Evolutionary conservation across 2,113 vertebrate genomes (phyloP), one percentile per base, ranked within the genome.

Genomic region (Notothenia rossii): DNA sequence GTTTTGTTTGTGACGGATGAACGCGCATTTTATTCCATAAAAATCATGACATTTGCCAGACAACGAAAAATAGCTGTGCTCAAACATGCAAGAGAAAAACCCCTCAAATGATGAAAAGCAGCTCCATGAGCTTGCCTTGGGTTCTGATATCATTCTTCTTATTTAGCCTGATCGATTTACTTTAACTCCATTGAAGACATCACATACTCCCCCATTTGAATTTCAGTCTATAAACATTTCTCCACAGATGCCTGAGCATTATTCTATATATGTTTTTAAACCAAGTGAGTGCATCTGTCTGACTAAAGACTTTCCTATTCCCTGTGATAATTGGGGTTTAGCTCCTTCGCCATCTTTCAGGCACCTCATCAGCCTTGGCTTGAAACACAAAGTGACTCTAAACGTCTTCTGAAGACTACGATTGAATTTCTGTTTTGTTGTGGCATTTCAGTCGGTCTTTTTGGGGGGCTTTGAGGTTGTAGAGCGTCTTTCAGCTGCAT

Each of bases 381-480:
- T 66, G 29, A 14, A 64, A 77, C 69, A 10, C 18, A 36, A 72
- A 65, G 48, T 55, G 18, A 9, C 45, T 80, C 25, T 61, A 56
- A 66, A 18, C 43, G 29, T 64, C 36, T 17, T 68, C 18, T 40
- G 9, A 25, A 56, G 70, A n/a, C 81, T 77, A 17, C 29, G 29
- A 29, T 29, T 29, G 4, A 4, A 29, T 29, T 29, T 48, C 25
- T 15, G 8, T 15, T 59, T 48, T 11, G 20, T 18, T 56, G 55
- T 72, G 36, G 36, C 36, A 40, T 40, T 40, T 40, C 36, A 40
- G 36, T 70, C 11, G 54, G 45, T 76, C 49, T 78, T 22, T 58
- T 10, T 61, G 40, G 14, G 43, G 22, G 59, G 53, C 72, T 46
- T 62, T 74, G 10, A 71, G 17, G 45, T 55, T 51, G 68, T 4